Base-by-base conservation (phyloP, 1,140 invertebrate species). In the Cyclargus thomasi region DNA sequence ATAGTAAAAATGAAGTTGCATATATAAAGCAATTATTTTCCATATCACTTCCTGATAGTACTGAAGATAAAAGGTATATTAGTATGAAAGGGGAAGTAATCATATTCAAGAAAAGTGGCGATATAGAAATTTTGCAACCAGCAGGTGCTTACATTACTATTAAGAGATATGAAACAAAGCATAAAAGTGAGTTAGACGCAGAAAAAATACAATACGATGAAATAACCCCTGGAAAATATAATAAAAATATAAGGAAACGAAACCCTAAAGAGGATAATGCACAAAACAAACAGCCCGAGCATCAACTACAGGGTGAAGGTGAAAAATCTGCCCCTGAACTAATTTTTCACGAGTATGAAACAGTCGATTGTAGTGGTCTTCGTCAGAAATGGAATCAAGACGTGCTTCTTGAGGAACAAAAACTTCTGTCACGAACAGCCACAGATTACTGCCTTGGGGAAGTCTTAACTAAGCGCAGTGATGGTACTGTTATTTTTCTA, bases 361-460 rank as follows among this genome's bases (percentile, higher is more conserved):
- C 70, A 21, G 84, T 81, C 63, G 80, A 86, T 65, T 70, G 75
- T 6, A 79, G 67, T 70, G 88, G 88, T 1, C 53, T 84, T 16
- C 81, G 76, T 68, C 76, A 85, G 73, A 82, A 76, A 67, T 88
- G 80, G 77, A 64, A 80, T 53, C 66, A 80, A 16, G 70, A 82
- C 70, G 66, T 55, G 16, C 39, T 72, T 21, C 67, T 65, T 64
- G 72, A 88, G 65, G 81, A 85, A 65, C 88, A 92, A 81, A 90
- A 87, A 79, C 79, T 92, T 68, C 77, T 91, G 23, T 84, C 90
- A 67, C 90, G 86, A 67, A 88, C 85, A 47, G 87, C 85, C 16
- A 91, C 90, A 39, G 90, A 92, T 80, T 92, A 90, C 82, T 85
- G 88, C 71, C 73, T 88, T 39, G 84, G 90, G 67, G 92, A 93